phyloP scores from a whole-genome alignment of 2,113 vertebrate genomes.

The Oxyruncus cristatus region DNA sequence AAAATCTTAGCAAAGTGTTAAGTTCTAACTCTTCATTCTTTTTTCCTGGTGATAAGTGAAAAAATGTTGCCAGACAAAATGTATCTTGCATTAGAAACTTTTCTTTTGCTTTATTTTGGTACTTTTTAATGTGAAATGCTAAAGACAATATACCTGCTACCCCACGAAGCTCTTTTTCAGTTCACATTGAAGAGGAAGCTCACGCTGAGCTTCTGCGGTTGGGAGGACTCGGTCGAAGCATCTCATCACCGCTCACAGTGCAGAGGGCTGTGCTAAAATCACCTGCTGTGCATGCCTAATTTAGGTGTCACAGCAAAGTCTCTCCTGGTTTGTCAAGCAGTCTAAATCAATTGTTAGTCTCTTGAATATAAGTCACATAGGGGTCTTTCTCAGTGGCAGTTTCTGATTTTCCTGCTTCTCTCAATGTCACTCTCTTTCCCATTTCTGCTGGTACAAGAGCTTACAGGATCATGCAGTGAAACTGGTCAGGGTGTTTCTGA shows the following conservation, averaged over 20 bases:
- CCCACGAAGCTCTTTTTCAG: not conserved
- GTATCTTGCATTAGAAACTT: not conserved
- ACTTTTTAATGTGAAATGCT: not conserved
- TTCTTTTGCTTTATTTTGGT: not conserved
- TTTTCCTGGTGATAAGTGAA: not conserved
- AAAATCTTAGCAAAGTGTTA: not conserved
- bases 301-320: not conserved
- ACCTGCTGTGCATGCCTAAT: conserved; percentile 8
- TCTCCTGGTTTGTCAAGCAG: not conserved
- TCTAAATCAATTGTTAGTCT: not conserved
- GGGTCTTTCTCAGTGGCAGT: not conserved
- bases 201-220: not conserved
- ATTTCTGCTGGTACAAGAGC: not conserved
- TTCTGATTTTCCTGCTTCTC: not conserved
- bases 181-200: not conserved
- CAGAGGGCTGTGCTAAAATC: not conserved
- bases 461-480: not conserved
- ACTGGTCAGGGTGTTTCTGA: not conserved
- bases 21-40: not conserved
- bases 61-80: not conserved
- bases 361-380: not conserved
- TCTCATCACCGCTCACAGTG: not conserved
- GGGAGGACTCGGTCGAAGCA: not conserved
- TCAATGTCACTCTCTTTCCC: not conserved
- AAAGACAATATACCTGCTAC: not conserved